These are phyloP conservation scores for Helostoma temminkii DNA, from an alignment of 2,797 vertebrate genomes.

Conservation along the genomic window DNA sequence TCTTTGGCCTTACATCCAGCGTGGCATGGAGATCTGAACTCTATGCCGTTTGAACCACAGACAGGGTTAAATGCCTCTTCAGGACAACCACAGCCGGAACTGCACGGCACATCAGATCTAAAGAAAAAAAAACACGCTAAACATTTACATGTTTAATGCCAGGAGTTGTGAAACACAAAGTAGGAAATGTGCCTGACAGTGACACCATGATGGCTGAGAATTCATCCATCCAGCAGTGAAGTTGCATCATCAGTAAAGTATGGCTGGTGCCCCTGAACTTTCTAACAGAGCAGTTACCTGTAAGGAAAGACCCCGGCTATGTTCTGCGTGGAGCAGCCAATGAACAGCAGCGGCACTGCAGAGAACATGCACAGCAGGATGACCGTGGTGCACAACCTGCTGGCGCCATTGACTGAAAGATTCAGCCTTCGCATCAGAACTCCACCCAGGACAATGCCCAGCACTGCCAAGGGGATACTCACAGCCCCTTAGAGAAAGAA, in stretches of 20 bases:
- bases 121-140: constrained; percentile 5
- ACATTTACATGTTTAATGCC: neutral
- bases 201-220: neutral
- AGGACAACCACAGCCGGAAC: constrained; percentile 80
- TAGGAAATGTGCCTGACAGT: neutral
- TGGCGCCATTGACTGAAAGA: constrained; percentile 82
- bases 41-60: constrained; percentile 84
- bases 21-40: constrained; percentile 91
- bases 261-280: too few species aligned
- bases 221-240: too few species aligned
- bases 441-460: constrained; percentile 90
- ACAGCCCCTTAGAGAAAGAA: constrained; percentile 80
- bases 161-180: neutral
- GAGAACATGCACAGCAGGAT: constrained; percentile 80
- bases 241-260: too few species aligned
- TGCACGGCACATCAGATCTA: constrained; percentile 63
- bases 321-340: constrained; percentile 89
- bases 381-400: constrained; percentile 80
- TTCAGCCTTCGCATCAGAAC: constrained; percentile 86
- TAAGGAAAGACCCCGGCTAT: constrained; percentile 73
- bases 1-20: constrained; percentile 84
- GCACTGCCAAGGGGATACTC: constrained; percentile 86
- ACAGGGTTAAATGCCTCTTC: constrained; percentile 87
- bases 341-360: constrained; percentile 87
- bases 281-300: constrained; percentile 38